Conservation (phyloP, 1,140 invertebrate genomes). For the Trissolcus basalis region DNA sequence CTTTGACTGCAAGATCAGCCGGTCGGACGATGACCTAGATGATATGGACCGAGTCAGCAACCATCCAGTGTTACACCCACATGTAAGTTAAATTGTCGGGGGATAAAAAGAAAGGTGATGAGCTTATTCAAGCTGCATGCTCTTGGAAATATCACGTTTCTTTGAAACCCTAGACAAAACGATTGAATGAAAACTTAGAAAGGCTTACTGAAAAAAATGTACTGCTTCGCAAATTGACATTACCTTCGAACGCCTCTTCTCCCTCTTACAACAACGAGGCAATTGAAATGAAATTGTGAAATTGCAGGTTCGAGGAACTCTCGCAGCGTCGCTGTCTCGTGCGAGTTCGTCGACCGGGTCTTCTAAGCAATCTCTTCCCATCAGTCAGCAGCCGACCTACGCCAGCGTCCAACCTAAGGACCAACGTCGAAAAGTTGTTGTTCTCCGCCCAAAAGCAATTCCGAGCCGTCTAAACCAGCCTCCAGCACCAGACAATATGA, state of each 20-base stretch:
- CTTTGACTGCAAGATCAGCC: slow-evolving; percentile 89
- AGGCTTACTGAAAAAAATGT: too few species aligned
- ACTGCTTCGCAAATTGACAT: too few species aligned
- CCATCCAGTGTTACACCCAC: slow-evolving; percentile 83
- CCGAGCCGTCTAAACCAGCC: slow-evolving; percentile 78
- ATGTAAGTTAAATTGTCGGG: slow-evolving; percentile 64
- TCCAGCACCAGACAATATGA: slow-evolving; percentile 72
- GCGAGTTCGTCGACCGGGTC: slow-evolving; percentile 70
- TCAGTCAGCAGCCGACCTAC: slow-evolving; percentile 52
- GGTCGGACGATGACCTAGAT: slow-evolving; percentile 88
- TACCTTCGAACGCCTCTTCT: too few species aligned
- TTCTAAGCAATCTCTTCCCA: slow-evolving; percentile 62
- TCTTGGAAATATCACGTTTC: too few species aligned
- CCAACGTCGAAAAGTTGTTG: slow-evolving; percentile 67
- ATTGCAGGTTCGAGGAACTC: slow-evolving; percentile 61
- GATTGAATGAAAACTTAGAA: neutral
- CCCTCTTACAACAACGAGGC: too few species aligned
- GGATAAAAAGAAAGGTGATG: too few species aligned
- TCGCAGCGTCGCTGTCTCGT: slow-evolving; percentile 60
- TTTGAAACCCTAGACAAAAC: too few species aligned
- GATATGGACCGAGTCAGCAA: slow-evolving; percentile 88
- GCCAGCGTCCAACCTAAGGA: slow-evolving; percentile 64
- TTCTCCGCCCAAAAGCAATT: slow-evolving; percentile 77
- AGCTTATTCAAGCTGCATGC: too few species aligned
- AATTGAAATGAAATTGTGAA: neutral